phyloP scores from a whole-genome alignment of 2,113 vertebrate genomes.

The Cichladusa arquata region DNA sequence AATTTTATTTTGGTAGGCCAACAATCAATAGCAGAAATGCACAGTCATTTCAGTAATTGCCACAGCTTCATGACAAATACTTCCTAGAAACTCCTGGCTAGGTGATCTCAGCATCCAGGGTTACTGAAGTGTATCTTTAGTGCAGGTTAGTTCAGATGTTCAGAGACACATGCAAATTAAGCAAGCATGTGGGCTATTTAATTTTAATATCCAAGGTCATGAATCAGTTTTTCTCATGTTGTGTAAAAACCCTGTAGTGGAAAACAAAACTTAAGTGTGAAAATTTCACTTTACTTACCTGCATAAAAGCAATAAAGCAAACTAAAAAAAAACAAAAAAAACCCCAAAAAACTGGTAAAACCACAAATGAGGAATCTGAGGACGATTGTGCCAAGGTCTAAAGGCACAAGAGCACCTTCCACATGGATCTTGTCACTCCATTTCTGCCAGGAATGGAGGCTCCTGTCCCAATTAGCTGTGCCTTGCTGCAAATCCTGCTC shows the following conservation, averaged over 20 bases:
- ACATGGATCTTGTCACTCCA: neutral
- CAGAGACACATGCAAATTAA: neutral
- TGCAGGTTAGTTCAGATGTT: neutral
- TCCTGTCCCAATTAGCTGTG: neutral
- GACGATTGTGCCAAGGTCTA: neutral
- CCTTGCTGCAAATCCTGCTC: neutral
- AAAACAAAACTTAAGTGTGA: neutral
- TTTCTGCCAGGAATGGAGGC: neutral
- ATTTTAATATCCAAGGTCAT: neutral
- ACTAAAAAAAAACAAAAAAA: no score
- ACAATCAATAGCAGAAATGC: constrained; percentile 35
- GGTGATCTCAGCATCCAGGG: neutral
- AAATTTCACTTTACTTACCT: neutral
- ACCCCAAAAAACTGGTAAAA: neutral
- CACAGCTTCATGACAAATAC: constrained; percentile 18
- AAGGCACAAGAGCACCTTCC: neutral
- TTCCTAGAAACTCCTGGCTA: neutral
- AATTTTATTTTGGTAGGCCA: constrained; percentile 47
- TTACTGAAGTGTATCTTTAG: neutral
- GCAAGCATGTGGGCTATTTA: neutral
- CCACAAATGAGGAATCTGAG: neutral
- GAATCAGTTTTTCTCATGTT: neutral
- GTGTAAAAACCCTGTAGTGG: neutral
- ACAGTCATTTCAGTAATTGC: constrained; percentile 53
- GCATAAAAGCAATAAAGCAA: neutral